Evolutionary conservation across 30 jellyfish, hydroid and myxozoan species (phyloP).

Genomic region (Turritopsis dohrnii): DNA sequence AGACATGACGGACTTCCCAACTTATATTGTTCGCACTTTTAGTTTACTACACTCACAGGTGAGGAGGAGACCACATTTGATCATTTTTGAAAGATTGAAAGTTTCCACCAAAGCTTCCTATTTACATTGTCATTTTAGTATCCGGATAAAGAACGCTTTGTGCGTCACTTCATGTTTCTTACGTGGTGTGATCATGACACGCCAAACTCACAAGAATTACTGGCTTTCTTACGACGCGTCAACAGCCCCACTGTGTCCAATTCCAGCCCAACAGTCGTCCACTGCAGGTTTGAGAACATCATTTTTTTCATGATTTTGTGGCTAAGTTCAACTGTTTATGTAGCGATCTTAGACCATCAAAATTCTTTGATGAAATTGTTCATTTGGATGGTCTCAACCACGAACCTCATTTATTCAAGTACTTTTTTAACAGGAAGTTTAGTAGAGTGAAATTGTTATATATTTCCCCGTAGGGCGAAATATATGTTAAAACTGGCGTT

Average conservation of each 20-base stretch:
- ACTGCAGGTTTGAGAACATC: conserved; percentile 81
- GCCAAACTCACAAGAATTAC: conserved; percentile 59
- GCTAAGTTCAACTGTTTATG: not conserved
- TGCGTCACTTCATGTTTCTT: conserved; percentile 64
- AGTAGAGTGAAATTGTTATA: too few species aligned
- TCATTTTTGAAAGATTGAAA: too few species aligned
- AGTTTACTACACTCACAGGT: conserved; percentile 72
- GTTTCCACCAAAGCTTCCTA: not conserved
- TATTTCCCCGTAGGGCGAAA: too few species aligned
- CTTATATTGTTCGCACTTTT: conserved; percentile 44
- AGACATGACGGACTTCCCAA: conserved; percentile 67
- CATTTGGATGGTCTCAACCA: too few species aligned
- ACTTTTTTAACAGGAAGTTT: too few species aligned
- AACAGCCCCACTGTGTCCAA: conserved; percentile 15
- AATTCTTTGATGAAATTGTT: too few species aligned
- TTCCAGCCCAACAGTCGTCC: conserved; percentile 81
- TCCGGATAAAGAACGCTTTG: conserved; percentile 82
- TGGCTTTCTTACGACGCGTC: conserved; percentile 70
- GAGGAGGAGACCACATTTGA: too few species aligned
- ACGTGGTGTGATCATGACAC: conserved; percentile 96
- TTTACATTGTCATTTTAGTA: conserved; percentile 32
- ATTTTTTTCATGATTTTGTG: not conserved
- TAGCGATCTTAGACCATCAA: too few species aligned
- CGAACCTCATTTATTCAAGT: too few species aligned
- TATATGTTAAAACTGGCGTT: too few species aligned